Base-by-base conservation (phyloP, 1,140 invertebrate species). In the Drosophila setifemur region DNA sequence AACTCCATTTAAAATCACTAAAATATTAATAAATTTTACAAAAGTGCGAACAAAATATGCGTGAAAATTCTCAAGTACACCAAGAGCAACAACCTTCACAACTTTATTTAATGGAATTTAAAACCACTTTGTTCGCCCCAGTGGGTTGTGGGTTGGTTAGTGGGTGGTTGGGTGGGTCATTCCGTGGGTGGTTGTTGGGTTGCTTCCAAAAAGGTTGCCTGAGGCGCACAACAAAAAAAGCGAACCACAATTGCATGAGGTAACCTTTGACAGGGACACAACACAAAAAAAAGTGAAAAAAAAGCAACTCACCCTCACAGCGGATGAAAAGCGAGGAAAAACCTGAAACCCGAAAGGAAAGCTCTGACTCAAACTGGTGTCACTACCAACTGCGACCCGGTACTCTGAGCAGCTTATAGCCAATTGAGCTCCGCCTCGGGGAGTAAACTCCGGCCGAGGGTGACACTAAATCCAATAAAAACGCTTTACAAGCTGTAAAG, bases 21-120 rank as follows among this genome's bases (percentile, higher is more conserved):
- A 87, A 87, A 87, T 87, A 87, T 87, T 87, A 87, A 87, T 86
- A 86, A 87, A 86, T 81, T 87, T 82, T 64, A 83, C 82, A 87
- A 87, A 82, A 82, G 82, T 87, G 82, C 73, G 82, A 87, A 78
- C 69, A 61, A 77, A 87, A 89, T 88, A 83, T 88, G 86, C 85
- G 85, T 88, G 86, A 88, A 88, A 89, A 86, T 85, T 76, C 68
- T 66, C 60, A 68, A 86, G 71, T 72, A 29, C 37, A 8, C n/a
- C 21, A n/a, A n/a, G n/a, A n/a, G 21, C 39, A 18, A 23, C 48
- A 73, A 88, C 78, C 86, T 68, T 81, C 82, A 89, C 87, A 89
- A 89, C 79, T 86, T 78, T 86, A 89, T 86, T 89, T 89, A 89
- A 89, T 89, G 86, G 86, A 89, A 89, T 89, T 89, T 89, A 89